phyloP scores from a whole-genome alignment of 2,888 invertebrate species.

The Noctua janthina region DNA sequence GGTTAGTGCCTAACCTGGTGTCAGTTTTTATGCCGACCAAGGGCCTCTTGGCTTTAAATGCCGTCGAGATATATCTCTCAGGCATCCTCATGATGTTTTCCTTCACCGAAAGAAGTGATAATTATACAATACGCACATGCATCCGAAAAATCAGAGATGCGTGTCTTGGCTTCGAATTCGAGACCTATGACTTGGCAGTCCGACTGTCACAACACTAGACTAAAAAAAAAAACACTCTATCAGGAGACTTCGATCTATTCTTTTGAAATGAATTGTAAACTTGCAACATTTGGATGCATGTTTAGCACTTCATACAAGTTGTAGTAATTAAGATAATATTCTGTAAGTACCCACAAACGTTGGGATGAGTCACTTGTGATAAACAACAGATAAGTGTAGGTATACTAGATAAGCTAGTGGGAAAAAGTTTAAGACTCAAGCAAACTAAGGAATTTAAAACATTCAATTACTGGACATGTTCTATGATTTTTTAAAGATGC shows the following conservation, averaged over 20 bases:
- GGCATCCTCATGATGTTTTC: no score
- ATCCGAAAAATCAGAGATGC: no score
- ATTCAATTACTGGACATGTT: no score
- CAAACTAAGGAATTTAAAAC: constrained; percentile 19
- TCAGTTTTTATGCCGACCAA: no score
- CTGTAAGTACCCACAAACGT: constrained; percentile 24
- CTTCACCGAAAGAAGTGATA: no score
- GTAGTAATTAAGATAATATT: constrained; percentile 43
- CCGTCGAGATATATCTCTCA: no score
- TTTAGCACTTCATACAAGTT: constrained; percentile 22
- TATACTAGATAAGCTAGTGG: constrained; percentile 25
- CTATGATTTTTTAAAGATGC: neutral
- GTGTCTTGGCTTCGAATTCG: no score
- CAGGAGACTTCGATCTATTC: neutral
- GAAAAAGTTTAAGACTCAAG: constrained; percentile 18
- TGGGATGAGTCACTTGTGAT: constrained; percentile 45
- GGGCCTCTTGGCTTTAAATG: no score
- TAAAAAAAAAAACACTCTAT: neutral
- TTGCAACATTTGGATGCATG: neutral
- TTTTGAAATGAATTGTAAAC: constrained; percentile 1
- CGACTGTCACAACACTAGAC: no score
- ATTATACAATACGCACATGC: no score
- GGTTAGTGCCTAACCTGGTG: no score
- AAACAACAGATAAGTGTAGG: constrained; percentile 38
- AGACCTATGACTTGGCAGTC: no score